Conservation (phyloP, 2,113 vertebrate species). For the Gobius niger region DNA sequence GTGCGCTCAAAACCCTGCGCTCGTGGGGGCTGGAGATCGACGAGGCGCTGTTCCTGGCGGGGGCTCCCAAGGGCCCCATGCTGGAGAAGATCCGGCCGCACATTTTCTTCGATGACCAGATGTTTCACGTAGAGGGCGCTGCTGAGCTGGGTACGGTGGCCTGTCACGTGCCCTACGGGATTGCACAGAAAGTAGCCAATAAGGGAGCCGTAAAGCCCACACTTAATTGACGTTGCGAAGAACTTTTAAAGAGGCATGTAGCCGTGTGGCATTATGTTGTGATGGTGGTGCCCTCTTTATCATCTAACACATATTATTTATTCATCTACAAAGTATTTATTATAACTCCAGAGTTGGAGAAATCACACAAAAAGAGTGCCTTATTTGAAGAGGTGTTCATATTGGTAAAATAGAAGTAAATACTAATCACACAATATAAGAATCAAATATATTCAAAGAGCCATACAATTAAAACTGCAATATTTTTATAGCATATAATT, state of each 20-base stretch:
- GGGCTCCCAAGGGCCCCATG: slow-evolving; percentile 91
- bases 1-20: slow-evolving; percentile 90
- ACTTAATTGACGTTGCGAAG: slow-evolving; percentile 26
- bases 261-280: neutral
- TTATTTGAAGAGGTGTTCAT: slow-evolving; percentile 10
- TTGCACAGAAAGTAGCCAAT: slow-evolving; percentile 77
- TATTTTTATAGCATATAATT: neutral
- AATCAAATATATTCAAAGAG: neutral
- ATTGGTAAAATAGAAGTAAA: neutral
- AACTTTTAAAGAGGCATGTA: neutral
- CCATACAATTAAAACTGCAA: neutral
- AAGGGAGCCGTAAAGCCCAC: slow-evolving; percentile 33
- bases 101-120: slow-evolving; percentile 97
- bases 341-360: too few relatives aligned
- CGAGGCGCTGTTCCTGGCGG: slow-evolving; percentile 91
- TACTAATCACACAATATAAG: neutral
- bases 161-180: slow-evolving; percentile 90
- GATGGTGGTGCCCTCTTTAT: neutral
- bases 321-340: too few relatives aligned
- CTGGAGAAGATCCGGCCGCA: slow-evolving; percentile 92
- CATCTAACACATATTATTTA: too few relatives aligned
- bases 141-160: slow-evolving; percentile 89
- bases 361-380: neutral
- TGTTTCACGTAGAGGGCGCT: slow-evolving; percentile 93
- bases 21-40: slow-evolving; percentile 95